Conservation (phyloP, 2,888 invertebrate genomes). For the Branchellion lobata region DNA sequence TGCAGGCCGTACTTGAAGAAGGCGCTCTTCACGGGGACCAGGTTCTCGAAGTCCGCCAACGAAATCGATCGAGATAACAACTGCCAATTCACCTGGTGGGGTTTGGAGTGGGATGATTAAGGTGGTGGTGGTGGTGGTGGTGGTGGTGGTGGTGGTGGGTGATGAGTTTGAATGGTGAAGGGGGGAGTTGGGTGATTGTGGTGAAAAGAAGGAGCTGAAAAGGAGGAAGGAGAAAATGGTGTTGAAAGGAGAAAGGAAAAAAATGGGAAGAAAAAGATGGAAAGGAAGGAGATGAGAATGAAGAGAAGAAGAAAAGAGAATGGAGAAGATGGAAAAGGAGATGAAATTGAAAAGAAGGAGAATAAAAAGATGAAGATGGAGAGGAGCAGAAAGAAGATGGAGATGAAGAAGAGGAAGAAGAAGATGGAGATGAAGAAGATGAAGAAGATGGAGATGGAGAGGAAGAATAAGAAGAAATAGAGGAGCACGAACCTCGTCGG, state of each 20-base stretch:
- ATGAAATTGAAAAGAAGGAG: background rate
- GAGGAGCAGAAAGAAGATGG: background rate
- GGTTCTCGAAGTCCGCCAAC: constrained; percentile 61
- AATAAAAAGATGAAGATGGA: background rate
- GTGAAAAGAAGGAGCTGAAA: too few relatives aligned
- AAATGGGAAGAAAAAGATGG: background rate
- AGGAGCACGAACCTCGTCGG: constrained; percentile 55
- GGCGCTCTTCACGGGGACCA: constrained; percentile 62
- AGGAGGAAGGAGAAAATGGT: background rate
- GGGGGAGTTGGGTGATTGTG: constrained; percentile 55
- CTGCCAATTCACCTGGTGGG: constrained; percentile 61
- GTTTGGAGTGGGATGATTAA: constrained; percentile 60
- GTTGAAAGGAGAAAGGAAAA: background rate
- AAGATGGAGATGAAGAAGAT: background rate
- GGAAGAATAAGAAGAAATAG: background rate
- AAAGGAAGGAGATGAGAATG: background rate
- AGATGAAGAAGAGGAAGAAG: background rate
- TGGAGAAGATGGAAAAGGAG: constrained; percentile 56
- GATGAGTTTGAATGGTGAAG: constrained; percentile 62
- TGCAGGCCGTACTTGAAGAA: constrained; percentile 63
- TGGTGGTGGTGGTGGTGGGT: constrained; percentile 46
- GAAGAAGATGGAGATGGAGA: background rate
- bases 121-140: background rate
- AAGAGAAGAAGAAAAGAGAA: constrained; percentile 61
- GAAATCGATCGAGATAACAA: constrained; percentile 58